Evolutionary conservation across 2,888 invertebrate species (phyloP), one percentile per base, ranked within the genome.

Genomic region (Tinea trinotella): DNA sequence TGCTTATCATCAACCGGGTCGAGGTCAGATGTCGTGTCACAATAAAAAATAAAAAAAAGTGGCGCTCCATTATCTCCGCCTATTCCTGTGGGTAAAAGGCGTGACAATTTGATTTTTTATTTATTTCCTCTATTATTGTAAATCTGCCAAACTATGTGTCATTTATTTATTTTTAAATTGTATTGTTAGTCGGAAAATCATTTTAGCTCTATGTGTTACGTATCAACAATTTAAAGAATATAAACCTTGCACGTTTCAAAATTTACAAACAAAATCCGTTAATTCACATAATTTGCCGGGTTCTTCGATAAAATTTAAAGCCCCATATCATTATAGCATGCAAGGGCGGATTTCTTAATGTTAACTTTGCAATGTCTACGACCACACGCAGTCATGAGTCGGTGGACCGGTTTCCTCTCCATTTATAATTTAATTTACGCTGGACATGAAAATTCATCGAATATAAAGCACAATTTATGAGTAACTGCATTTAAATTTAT

Each of bases 241-340:
- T 10, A 30, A 30, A 30, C 30, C 2, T 7, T 30, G 30, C n/a
- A 30, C n/a, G 7, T 30, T n/a, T n/a, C n/a, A 30, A 10, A 30
- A 4, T 30, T 30, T 4, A 1, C 30, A 7, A 30, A 30, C 52
- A 52, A 53, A 36, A 7, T 20, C 20, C 22, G 35, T 52, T 55
- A 48, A 53, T 53, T 22, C 35, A 30, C 36, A 54, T 55, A 55
- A 55, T 56, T 56, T 48, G 54, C 35, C 18, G 30, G 46, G n/a
- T 34, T 48, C 24, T 55, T 54, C 61, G 59, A 60, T 67, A 64
- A 68, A 68, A 64, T 30, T 30, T 62, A 66, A 63, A 58, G 60
- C 60, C 59, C 61, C 52, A 53, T 54, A 57, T 61, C 59, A 57
- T 62, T 59, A 61, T 59, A 55, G 59, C 61, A 60, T 62, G 30